Percentiles rank a stretch among this genome's conserved stretches.
phyloP scores from a whole-genome alignment of 2,888 invertebrate genomes.

The Nasonia oneida region DNA sequence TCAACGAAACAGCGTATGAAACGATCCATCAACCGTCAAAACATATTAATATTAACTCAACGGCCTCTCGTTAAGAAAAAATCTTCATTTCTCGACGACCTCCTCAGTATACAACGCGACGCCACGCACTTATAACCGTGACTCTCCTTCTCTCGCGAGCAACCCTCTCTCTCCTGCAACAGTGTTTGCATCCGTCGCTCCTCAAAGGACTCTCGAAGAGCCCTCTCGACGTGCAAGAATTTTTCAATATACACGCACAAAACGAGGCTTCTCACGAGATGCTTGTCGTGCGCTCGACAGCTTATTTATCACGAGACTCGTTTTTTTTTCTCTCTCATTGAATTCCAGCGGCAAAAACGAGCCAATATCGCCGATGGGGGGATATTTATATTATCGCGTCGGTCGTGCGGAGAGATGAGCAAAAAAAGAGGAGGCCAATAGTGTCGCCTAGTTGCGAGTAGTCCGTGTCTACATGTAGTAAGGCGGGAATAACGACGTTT shows the following conservation, averaged over 20 bases:
- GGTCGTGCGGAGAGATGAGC: not conserved
- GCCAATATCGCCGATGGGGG: not conserved
- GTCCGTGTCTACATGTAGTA: not conserved
- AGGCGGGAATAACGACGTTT: not conserved
- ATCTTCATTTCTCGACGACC: not conserved
- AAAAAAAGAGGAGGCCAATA: not conserved
- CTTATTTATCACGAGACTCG: slow-evolving; percentile 28
- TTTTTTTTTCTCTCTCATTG: not conserved
- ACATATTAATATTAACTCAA: too few relatives aligned
- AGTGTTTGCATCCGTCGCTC: not conserved
- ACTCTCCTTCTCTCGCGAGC: not conserved
- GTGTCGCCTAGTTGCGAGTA: not conserved
- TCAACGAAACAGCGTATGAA: too few relatives aligned
- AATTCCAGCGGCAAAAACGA: not conserved
- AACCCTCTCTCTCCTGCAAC: not conserved
- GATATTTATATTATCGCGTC: slow-evolving; percentile 25
- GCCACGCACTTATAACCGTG: too few relatives aligned
- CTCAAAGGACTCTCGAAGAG: not conserved
- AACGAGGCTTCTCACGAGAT: not conserved
- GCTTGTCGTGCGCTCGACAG: slow-evolving; percentile 14
- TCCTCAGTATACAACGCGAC: not conserved
- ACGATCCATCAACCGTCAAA: too few relatives aligned
- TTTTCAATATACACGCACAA: slow-evolving; percentile 32
- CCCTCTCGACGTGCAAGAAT: slow-evolving; percentile 24
- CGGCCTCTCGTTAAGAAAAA: not conserved